phyloP scores from a whole-genome alignment of 2,888 invertebrate species.

The Tyria jacobaeae region DNA sequence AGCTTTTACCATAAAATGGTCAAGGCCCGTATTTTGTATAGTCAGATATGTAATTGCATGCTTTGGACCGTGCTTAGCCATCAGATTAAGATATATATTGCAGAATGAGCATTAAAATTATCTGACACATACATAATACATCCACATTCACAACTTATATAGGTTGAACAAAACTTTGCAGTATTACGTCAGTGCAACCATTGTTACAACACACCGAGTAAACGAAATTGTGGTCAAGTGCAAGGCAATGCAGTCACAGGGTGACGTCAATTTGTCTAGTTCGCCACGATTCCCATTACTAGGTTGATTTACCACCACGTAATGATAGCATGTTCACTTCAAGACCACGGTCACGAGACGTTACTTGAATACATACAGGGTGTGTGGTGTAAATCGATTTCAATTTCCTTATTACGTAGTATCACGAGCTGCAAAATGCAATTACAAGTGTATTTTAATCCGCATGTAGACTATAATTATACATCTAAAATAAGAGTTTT shows the following conservation, averaged over 20 bases:
- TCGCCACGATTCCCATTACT: not conserved
- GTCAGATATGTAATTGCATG: too few species aligned
- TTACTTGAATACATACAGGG: constrained; percentile 11
- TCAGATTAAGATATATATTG: too few species aligned
- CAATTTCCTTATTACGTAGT: constrained; percentile 6
- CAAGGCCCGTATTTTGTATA: too few species aligned
- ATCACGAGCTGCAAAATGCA: constrained; percentile 23
- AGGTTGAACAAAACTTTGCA: not conserved
- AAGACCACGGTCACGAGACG: constrained; percentile 18
- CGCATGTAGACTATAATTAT: not conserved
- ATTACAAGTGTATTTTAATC: not conserved
- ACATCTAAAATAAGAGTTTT: too few species aligned
- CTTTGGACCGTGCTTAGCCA: too few species aligned
- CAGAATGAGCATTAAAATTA: too few species aligned
- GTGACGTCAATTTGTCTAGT: constrained; percentile 4
- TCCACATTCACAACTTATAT: not conserved
- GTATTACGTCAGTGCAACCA: not conserved
- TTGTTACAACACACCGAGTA: not conserved
- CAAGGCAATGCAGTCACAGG: constrained; percentile 8
- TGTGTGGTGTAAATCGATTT: constrained; percentile 14
- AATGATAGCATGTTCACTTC: not conserved
- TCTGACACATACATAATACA: too few species aligned
- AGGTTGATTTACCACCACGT: constrained; percentile 2
- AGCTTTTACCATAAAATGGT: too few species aligned
- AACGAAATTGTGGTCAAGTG: not conserved